Percentiles rank a stretch among this genome's conserved stretches.
phyloP scores from a whole-genome alignment of 2,797 vertebrate species.

The Ptychobarbus kaznakovi region DNA sequence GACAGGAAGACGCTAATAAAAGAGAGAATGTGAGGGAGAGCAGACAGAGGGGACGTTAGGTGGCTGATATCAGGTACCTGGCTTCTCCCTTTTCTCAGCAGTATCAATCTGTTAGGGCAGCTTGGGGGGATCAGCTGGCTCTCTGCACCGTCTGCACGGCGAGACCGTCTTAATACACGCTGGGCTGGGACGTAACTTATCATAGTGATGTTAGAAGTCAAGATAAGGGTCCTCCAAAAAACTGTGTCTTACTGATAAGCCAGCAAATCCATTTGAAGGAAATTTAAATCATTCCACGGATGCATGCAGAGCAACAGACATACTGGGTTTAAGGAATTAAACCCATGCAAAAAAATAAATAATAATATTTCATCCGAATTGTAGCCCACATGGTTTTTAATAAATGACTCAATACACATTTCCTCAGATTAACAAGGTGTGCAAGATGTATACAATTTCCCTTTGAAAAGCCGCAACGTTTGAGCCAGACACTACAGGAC shows the following conservation, averaged over 20 bases:
- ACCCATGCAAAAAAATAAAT: not conserved
- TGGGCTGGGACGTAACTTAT: slow-evolving; percentile 53
- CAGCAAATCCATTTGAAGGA: slow-evolving; percentile 55
- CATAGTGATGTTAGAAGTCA: slow-evolving; percentile 56
- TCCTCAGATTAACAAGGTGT: not conserved
- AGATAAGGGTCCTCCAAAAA: slow-evolving; percentile 59
- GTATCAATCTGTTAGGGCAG: slow-evolving; percentile 54
- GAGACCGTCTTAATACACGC: slow-evolving; percentile 52
- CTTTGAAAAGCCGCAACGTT: slow-evolving; percentile 5
- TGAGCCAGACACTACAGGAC: slow-evolving; percentile 35
- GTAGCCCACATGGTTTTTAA: not conserved
- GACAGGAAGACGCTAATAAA: slow-evolving; percentile 20
- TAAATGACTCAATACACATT: not conserved
- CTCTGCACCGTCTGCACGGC: slow-evolving; percentile 38
- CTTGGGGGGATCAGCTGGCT: slow-evolving; percentile 41
- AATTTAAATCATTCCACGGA: slow-evolving; percentile 50
- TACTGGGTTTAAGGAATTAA: slow-evolving; percentile 30
- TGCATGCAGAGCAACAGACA: slow-evolving; percentile 45
- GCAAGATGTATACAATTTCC: not conserved
- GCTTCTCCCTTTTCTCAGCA: slow-evolving; percentile 47
- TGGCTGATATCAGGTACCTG: slow-evolving; percentile 54
- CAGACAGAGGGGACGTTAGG: slow-evolving; percentile 29
- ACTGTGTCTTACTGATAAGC: slow-evolving; percentile 62
- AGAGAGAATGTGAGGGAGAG: slow-evolving; percentile 26
- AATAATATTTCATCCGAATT: not conserved